These are phyloP conservation scores for Rhogogaster chlorosoma DNA, from an alignment of 2,888 invertebrate species.

Conservation along the genomic window DNA sequence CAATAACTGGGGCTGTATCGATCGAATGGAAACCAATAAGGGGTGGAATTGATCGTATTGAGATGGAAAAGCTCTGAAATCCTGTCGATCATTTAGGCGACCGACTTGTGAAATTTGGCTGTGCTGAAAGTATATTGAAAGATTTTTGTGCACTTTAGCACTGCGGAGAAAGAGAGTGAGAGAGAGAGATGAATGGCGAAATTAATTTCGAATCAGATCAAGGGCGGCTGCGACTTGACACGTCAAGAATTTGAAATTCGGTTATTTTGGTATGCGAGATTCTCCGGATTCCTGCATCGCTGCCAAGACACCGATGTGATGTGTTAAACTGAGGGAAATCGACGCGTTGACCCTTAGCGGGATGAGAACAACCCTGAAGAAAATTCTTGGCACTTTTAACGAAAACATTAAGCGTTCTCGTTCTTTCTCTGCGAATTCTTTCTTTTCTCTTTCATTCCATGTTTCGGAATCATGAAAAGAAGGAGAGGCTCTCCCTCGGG, in stretches of 20 bases:
- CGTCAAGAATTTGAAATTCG: background rate
- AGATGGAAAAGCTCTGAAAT: too few species aligned
- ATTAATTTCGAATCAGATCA: background rate
- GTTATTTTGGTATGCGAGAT: constrained; percentile 6
- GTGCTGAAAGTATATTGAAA: constrained; percentile 42
- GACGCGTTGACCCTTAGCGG: constrained; percentile 17
- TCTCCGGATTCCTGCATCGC: background rate
- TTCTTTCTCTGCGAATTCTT: background rate
- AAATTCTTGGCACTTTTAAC: background rate
- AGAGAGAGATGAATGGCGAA: background rate
- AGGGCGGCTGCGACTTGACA: constrained; percentile 25
- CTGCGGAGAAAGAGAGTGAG: background rate
- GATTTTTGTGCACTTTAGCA: constrained; percentile 23
- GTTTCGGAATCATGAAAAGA: background rate
- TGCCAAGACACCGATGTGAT: background rate
- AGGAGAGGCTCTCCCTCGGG: too few species aligned
- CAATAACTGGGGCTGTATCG: too few species aligned
- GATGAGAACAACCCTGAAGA: background rate
- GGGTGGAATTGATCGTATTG: too few species aligned
- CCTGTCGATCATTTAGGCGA: too few species aligned
- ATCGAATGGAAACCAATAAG: too few species aligned
- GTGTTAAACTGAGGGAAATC: background rate
- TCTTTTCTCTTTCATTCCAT: too few species aligned
- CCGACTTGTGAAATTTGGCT: too few species aligned
- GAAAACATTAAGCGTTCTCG: background rate